Conservation (phyloP, 2,113 vertebrate species). For the Strix aluco region DNA sequence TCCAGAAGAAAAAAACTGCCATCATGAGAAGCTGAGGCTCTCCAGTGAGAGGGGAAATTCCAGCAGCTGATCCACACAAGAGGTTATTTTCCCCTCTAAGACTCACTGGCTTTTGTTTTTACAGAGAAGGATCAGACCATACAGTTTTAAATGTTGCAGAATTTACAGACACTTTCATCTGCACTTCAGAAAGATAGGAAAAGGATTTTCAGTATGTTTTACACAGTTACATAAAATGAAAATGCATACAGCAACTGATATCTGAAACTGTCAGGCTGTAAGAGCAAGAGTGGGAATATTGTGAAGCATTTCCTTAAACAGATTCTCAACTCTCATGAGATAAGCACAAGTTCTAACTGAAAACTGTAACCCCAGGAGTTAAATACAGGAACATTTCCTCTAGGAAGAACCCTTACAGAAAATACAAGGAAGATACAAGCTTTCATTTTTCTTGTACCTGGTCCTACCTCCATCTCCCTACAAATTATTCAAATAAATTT, state of each 20-base stretch:
- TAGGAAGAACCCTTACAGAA: background rate
- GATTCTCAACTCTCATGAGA: background rate
- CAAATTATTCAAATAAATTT: slow-evolving; percentile 3
- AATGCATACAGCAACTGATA: background rate
- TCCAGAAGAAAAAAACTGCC: background rate
- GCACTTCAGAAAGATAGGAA: background rate
- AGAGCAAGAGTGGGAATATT: slow-evolving; percentile 1
- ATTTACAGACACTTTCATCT: background rate
- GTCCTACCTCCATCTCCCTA: background rate
- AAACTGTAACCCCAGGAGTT: background rate
- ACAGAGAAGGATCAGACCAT: background rate
- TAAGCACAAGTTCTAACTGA: background rate
- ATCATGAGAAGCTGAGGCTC: background rate
- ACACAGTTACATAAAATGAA: background rate
- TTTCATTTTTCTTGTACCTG: background rate
- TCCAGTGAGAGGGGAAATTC: background rate
- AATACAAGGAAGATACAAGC: background rate
- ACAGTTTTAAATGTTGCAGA: background rate
- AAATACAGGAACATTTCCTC: background rate
- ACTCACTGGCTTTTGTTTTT: background rate
- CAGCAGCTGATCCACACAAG: background rate
- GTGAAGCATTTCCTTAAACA: slow-evolving; percentile 29
- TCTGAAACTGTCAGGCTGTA: background rate
- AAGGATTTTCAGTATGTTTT: background rate
- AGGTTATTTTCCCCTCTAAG: background rate